Evolutionary conservation across 2,888 invertebrate species (phyloP).

Genomic region (Dicycla oo): DNA sequence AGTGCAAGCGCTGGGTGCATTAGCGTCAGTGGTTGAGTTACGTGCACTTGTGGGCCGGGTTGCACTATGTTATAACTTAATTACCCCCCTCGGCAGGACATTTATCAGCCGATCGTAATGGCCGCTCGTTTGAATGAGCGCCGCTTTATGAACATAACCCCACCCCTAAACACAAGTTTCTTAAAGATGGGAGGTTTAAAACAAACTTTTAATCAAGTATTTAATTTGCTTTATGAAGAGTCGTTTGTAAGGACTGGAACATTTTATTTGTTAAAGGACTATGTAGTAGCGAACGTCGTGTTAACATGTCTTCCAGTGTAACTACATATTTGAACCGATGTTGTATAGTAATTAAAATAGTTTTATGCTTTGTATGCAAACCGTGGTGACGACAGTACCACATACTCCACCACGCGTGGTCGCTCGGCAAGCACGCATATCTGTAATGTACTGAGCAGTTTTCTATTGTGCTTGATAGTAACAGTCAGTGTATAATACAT

Average conservation of each 20-base stretch:
- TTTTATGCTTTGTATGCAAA: constrained; percentile 22
- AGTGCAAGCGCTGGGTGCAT: constrained; percentile 32
- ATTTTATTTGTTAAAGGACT: neutral
- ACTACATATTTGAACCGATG: neutral
- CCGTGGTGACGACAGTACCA: constrained; percentile 21
- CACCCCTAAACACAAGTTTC: constrained; percentile 30
- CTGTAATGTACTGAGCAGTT: constrained; percentile 24
- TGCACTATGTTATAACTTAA: constrained; percentile 56
- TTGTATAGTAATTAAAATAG: constrained; percentile 34
- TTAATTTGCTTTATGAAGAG: constrained; percentile 42
- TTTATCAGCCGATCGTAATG: constrained; percentile 55
- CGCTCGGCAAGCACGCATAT: neutral
- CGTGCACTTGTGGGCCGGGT: constrained; percentile 14
- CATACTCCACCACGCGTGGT: constrained; percentile 19
- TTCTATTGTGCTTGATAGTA: constrained; percentile 21
- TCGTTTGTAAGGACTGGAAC: constrained; percentile 12
- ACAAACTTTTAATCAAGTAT: constrained; percentile 43
- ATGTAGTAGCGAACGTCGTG: neutral
- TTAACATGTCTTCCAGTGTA: constrained; percentile 3
- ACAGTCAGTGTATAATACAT: constrained; percentile 9
- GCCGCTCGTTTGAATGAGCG: constrained; percentile 40
- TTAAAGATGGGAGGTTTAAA: constrained; percentile 30
- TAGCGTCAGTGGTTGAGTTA: constrained; percentile 45
- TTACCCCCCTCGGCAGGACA: constrained; percentile 56
- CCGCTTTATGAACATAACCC: constrained; percentile 48